A percentile compares a stretch with the other conserved stretches of the same genome.
phyloP scores from a whole-genome alignment of 2,113 vertebrate species.

The Forbesichthys papilliferus region DNA sequence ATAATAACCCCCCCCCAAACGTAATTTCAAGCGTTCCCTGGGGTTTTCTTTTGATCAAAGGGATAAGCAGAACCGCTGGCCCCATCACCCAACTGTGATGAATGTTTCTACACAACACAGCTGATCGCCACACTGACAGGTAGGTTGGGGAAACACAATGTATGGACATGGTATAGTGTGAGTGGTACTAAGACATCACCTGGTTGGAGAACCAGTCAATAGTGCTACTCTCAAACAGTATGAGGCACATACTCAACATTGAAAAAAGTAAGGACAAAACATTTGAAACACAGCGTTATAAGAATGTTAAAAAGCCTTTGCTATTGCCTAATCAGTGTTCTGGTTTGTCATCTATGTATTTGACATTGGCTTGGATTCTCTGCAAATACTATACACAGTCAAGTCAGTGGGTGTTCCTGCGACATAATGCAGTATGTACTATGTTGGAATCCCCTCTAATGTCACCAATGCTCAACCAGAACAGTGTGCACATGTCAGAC shows the following conservation, averaged over 20 bases:
- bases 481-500: slow-evolving; percentile 34
- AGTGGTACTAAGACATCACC: too few species aligned
- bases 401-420: neutral
- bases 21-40: slow-evolving; percentile 44
- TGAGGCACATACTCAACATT: too few species aligned
- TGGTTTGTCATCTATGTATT: too few species aligned
- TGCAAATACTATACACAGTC: neutral
- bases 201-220: too few species aligned
- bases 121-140: slow-evolving; percentile 23
- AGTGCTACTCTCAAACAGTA: too few species aligned
- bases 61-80: slow-evolving; percentile 32
- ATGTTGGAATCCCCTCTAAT: neutral
- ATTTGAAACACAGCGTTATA: too few species aligned
- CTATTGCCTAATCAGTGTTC: too few species aligned
- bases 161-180: neutral
- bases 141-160: slow-evolving; percentile 7
- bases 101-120: slow-evolving; percentile 22
- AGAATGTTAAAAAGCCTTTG: too few species aligned
- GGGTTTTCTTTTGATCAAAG: slow-evolving; percentile 41
- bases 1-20: slow-evolving; percentile 24
- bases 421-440: neutral
- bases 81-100: neutral
- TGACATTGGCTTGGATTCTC: too few species aligned
- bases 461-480: neutral
- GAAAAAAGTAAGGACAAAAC: too few species aligned